These are phyloP conservation scores for Hanleya hanleyi DNA, from an alignment of 2,888 invertebrate genomes.

Conservation along the genomic window DNA sequence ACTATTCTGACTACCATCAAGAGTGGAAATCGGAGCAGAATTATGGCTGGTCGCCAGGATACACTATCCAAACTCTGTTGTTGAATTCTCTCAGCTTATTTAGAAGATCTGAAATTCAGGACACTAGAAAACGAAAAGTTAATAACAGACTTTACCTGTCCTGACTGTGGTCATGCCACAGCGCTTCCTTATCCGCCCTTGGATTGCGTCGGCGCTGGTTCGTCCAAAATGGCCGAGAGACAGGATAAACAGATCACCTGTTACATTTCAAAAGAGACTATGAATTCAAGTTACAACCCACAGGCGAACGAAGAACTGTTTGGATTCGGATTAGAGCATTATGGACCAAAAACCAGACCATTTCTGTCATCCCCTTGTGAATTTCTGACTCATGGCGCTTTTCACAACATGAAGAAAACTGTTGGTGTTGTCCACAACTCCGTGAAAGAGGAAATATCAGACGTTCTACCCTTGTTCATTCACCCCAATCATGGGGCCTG, in stretches of 20 bases:
- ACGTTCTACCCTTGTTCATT: not conserved
- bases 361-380: conserved; percentile 5
- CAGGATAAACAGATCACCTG: too few species aligned
- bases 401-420: not conserved
- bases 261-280: not conserved
- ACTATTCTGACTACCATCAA: not conserved
- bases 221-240: too few species aligned
- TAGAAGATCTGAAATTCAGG: too few species aligned
- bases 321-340: not conserved
- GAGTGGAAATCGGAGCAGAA: not conserved
- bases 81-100: not conserved
- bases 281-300: not conserved
- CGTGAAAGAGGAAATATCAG: not conserved
- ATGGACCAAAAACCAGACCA: not conserved
- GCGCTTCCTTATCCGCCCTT: not conserved
- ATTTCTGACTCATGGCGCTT: not conserved
- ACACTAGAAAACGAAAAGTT: too few species aligned
- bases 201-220: too few species aligned
- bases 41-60: not conserved
- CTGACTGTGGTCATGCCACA: not conserved
- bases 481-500: not conserved
- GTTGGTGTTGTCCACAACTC: too few species aligned
- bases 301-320: not conserved
- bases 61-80: not conserved
- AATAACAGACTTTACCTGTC: not conserved